Base-by-base conservation (phyloP, 2,888 invertebrate species). In the Acronicta alni region DNA sequence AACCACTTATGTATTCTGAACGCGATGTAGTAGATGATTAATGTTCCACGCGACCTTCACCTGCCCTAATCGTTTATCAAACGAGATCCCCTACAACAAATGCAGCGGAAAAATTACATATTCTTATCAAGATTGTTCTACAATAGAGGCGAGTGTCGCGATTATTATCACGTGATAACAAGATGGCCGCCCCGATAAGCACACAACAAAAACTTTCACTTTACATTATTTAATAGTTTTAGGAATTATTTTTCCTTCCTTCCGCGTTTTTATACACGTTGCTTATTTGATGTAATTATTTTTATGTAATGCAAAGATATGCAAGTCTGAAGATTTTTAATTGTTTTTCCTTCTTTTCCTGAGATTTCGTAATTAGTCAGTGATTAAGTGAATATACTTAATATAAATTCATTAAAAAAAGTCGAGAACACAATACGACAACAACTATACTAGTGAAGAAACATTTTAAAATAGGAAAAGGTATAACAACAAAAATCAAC, bases 81-180 rank as follows among this genome's bases (percentile, higher is more conserved):
- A 37, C 38, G 45, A 38, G 23, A 61, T 57, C 32, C 54, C 54
- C 44, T 47, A 42, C 17, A 57, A 54, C 48, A 49, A 57, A 3
- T 43, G 48, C 20, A 42, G 41, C 45, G 68, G 62, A 57, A 72
- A 66, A 72, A 67, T 38, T 51, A 18, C n/a, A 53, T 41, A 17
- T 9, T 47, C 37, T 72, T 57, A 72, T 72, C 46, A 30, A 8
- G 16, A 39, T 39, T 2, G 14, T 23, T 42, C 18, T 38, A 49
- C 39, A 58, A 47, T 23, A 43, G 16, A n/a, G 16, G 18, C 37
- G 10, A 26, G 15, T 37, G 26, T 52, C 9, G 18, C 18, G 41
- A 46, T 67, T 68, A 48, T 16, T 72, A 56, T 53, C 43, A 32
- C 17, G 32, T 38, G 14, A n/a, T 39, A 37, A 44, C 23, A 39